phyloP scores from a whole-genome alignment of 2,797 vertebrate genomes.

The Pseudochirops cupreus region DNA sequence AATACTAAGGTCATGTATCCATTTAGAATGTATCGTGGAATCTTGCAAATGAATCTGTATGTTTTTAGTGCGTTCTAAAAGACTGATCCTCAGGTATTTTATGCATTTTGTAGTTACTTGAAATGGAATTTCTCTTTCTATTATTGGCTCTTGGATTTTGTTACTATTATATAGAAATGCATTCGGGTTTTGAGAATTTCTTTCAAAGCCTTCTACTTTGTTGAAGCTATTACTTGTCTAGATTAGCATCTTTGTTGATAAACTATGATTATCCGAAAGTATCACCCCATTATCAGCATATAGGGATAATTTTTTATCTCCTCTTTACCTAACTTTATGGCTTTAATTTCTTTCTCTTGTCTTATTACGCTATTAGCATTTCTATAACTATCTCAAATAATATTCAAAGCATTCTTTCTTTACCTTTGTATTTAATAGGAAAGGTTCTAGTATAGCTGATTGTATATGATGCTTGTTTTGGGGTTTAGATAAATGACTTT shows the following conservation, averaged over 20 bases:
- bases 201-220: background rate
- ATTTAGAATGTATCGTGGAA: background rate
- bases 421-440: too few relatives aligned
- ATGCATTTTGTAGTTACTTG: background rate
- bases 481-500: too few relatives aligned
- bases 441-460: background rate
- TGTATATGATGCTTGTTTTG: background rate
- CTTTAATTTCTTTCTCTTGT: background rate
- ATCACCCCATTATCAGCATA: background rate
- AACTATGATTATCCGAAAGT: background rate
- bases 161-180: background rate
- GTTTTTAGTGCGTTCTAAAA: too few relatives aligned
- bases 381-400: background rate
- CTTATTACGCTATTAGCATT: background rate
- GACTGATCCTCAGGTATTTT: background rate
- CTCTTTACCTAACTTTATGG: background rate
- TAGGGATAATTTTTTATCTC: too few relatives aligned
- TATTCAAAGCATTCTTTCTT: too few relatives aligned
- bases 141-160: background rate
- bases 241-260: background rate
- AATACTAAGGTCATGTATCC: background rate
- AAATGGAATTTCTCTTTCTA: background rate
- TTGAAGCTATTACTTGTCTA: background rate
- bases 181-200: background rate
- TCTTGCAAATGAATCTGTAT: background rate